Evolutionary conservation across 1,140 invertebrate genomes (phyloP).

Genomic region (Melipona quadrifasciata): DNA sequence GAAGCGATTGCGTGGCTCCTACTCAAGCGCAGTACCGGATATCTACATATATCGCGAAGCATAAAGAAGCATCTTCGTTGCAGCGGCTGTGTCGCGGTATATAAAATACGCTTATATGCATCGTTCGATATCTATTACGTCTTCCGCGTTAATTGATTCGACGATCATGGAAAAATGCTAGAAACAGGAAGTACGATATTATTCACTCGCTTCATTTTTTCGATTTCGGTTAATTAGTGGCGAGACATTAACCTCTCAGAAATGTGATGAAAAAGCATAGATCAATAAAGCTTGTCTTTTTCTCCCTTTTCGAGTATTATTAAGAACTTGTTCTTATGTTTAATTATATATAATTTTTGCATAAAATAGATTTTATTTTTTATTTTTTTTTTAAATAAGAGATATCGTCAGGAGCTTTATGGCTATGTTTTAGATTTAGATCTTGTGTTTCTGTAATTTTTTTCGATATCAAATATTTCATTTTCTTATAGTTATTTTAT

Average conservation of each 20-base stretch:
- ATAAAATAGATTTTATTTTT: background rate
- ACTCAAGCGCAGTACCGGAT: constrained; percentile 2
- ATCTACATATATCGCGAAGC: constrained; percentile 17
- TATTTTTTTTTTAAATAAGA: background rate
- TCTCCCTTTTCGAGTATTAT: background rate
- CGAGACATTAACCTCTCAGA: background rate
- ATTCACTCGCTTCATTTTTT: background rate
- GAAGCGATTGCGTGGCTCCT: constrained; percentile 5
- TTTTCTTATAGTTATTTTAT: no score
- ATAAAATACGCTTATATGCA: constrained; percentile 10
- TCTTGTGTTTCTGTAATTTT: no score
- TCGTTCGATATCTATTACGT: background rate
- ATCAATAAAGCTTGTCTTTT: background rate
- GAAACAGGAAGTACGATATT: background rate
- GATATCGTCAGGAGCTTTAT: no score
- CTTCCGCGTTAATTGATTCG: constrained; percentile 34
- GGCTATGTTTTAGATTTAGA: no score
- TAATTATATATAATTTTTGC: no score
- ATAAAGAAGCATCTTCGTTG: constrained; percentile 26
- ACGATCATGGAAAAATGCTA: background rate
- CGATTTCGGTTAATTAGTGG: background rate
- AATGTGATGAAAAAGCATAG: background rate
- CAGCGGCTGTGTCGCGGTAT: background rate
- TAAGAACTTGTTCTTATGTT: background rate
- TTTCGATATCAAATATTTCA: no score